phyloP scores from a whole-genome alignment of 2,113 vertebrate species.

The Delphinus delphis region DNA sequence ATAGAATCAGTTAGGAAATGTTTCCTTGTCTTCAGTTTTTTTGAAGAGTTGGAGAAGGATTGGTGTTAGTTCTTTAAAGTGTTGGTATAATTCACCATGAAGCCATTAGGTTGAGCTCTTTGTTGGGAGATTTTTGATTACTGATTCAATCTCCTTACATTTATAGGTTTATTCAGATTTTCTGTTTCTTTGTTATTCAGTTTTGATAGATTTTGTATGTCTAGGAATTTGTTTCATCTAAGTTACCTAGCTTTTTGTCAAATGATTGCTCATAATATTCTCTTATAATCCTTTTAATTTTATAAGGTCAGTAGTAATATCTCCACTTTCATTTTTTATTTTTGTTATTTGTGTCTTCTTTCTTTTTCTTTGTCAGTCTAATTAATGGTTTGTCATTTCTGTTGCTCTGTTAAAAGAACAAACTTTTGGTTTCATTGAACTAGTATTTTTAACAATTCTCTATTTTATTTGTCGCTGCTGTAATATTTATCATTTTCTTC shows the following conservation, averaged over 20 bases:
- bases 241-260: background rate
- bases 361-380: background rate
- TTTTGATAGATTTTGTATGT: background rate
- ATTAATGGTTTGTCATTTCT: background rate
- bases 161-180: background rate
- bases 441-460: background rate
- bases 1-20: background rate
- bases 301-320: background rate
- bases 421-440: background rate
- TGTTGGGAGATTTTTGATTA: background rate
- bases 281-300: background rate
- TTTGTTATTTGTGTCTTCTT: background rate
- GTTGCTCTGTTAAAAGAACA: background rate
- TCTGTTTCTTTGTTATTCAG: background rate
- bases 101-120: background rate
- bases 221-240: background rate
- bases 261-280: background rate
- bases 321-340: background rate
- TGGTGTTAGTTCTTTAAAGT: background rate
- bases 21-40: background rate
- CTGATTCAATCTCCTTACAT: background rate
- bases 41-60: background rate
- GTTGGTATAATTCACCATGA: background rate
- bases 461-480: background rate
- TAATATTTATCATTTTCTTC: background rate